Evolutionary conservation across 1,140 invertebrate genomes (phyloP).

Genomic region (Drosophila quadrilineata): DNA sequence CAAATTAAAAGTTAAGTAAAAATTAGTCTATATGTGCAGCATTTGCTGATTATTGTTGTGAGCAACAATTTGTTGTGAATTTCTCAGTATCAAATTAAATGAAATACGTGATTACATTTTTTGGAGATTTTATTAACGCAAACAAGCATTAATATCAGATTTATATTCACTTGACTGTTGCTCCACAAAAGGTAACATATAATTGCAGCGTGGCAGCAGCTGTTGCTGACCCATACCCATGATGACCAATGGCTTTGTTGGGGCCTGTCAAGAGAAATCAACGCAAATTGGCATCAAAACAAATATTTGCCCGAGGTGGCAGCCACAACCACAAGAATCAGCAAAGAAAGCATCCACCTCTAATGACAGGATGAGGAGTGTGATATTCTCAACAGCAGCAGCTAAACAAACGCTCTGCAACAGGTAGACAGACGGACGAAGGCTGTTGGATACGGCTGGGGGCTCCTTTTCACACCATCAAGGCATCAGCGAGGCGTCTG

Average conservation of each 20-base stretch:
- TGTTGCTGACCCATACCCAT: constrained; percentile 20
- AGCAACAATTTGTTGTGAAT: background rate
- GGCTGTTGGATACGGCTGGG: constrained; percentile 12
- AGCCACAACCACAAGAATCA: constrained; percentile 39
- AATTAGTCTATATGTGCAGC: too few species aligned
- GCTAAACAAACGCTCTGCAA: background rate
- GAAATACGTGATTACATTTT: constrained; percentile 4
- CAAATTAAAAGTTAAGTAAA: too few species aligned
- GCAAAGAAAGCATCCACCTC: too few species aligned
- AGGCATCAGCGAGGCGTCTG: background rate
- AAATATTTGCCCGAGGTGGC: constrained; percentile 76
- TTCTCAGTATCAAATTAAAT: constrained; percentile 38
- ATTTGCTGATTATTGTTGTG: too few species aligned
- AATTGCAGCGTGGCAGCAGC: constrained; percentile 63
- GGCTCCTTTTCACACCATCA: constrained; percentile 65
- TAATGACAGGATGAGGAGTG: constrained; percentile 63
- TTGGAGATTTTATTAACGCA: constrained; percentile 73
- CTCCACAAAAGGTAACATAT: constrained; percentile 17
- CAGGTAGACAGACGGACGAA: background rate
- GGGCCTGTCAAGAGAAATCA: constrained; percentile 69
- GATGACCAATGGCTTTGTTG: constrained; percentile 39
- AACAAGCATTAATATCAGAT: constrained; percentile 75
- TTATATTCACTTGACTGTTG: constrained; percentile 50
- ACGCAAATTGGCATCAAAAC: constrained; percentile 75
- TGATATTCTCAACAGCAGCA: constrained; percentile 24